Evolutionary conservation across 1,140 invertebrate species (phyloP), one percentile per base, ranked within the genome.

Genomic region (Dreissena polymorpha): DNA sequence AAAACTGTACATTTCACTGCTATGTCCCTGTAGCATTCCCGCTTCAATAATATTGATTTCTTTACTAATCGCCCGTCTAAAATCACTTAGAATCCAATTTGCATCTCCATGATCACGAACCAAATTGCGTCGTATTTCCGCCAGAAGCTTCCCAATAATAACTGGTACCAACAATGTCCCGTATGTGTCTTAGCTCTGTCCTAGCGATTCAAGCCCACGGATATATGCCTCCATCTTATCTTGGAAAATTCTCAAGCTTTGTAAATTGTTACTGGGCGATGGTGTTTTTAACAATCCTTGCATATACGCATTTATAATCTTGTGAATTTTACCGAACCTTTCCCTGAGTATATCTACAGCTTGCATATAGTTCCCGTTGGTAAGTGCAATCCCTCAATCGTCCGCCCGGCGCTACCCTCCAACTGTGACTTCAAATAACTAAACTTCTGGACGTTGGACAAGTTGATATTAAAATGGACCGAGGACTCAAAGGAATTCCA

Each of bases 301-400:
- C 76, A 83, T 86, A 51, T 74, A 80, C 60, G 76, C 71, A 16
- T 80, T 63, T 16, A 76, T 70, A 39, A 86, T 79, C 64, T 83
- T 78, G 49, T 83, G 73, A n/a, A 74, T 57, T n/a, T 86, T 60
- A 14, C 80, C 85, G 67, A 70, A 86, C 5, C 80, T 21, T 65
- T 84, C 25, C 39, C 64, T 57, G 1, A 83, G 50, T 18, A n/a
- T n/a, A n/a, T n/a, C n/a, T n/a, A 78, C 21, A 10, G 80, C 80
- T 39, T 68, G 39, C 8, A 39, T 10, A 29, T 83, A 86, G 55
- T 80, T 50, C 39, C 53, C 76, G n/a, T 75, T 69, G 10, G 80
- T 83, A 16, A 86, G 63, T 6, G 85, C 16, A 25, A 55, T 21
- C 85, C 80, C 23, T 67, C 13, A 39, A 86, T 81, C 67, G 27